Conservation (phyloP, 2,888 invertebrate species). For the Notodonta ziczac region DNA sequence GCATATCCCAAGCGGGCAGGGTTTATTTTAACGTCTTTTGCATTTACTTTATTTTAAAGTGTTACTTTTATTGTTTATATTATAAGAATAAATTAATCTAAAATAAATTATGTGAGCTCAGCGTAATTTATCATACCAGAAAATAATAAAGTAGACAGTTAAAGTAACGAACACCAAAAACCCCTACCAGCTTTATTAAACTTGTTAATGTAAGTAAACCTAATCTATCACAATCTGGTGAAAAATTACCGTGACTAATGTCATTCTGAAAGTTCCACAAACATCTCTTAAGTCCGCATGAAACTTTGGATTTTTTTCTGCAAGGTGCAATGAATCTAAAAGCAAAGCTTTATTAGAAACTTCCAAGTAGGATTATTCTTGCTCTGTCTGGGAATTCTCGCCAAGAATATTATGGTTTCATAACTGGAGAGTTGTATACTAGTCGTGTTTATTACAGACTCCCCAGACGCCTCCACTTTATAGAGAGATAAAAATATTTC, state of each 20-base stretch:
- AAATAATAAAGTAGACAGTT: too few relatives aligned
- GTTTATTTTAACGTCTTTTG: too few relatives aligned
- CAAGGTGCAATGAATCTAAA: conserved; percentile 76
- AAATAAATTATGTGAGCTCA: too few relatives aligned
- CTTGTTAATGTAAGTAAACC: background rate
- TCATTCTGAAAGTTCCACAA: conserved; percentile 68
- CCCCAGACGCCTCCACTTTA: conserved; percentile 26
- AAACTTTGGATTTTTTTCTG: conserved; percentile 69
- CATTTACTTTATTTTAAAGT: too few relatives aligned
- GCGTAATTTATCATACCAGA: too few relatives aligned
- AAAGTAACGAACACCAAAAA: background rate
- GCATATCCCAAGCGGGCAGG: too few relatives aligned
- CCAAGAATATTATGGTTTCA: conserved; percentile 54
- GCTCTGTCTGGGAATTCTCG: conserved; percentile 41
- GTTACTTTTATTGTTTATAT: too few relatives aligned
- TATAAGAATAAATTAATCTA: too few relatives aligned
- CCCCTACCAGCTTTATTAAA: conserved; percentile 14
- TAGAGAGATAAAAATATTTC: conserved; percentile 35
- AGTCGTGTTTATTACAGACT: conserved; percentile 34
- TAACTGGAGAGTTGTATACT: conserved; percentile 46
- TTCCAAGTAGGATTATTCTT: conserved; percentile 63
- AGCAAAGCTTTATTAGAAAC: conserved; percentile 71
- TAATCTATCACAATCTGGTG: conserved; percentile 36
- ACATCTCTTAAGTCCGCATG: conserved; percentile 58
- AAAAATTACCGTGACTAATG: conserved; percentile 68